phyloP scores from a whole-genome alignment of 2,113 vertebrate genomes.

The Dascyllus trimaculatus region DNA sequence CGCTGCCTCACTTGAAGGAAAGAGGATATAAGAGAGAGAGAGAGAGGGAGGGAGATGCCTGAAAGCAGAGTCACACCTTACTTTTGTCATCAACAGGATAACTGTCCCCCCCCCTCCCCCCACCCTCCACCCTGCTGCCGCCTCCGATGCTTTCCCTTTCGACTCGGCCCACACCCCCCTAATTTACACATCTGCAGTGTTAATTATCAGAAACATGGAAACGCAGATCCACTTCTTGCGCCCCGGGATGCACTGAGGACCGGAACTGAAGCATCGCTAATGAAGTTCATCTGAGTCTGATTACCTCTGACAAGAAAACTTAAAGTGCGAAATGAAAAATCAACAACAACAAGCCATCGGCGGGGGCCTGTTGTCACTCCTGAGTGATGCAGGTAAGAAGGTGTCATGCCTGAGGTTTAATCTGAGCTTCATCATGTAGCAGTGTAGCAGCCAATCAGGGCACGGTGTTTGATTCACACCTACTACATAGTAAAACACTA shows the following conservation, averaged over 20 bases:
- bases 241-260: not conserved
- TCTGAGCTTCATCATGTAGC: too few species aligned
- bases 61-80: conserved; percentile 60
- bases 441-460: too few species aligned
- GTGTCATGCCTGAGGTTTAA: too few species aligned
- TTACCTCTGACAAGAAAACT: too few species aligned
- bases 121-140: not conserved
- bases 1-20: conserved; percentile 91
- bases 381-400: not conserved
- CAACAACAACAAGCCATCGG: too few species aligned
- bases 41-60: conserved; percentile 38
- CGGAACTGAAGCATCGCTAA: not conserved
- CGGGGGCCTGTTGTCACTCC: not conserved
- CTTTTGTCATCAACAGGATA: conserved; percentile 58
- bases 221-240: not conserved
- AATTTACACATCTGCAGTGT: conserved; percentile 28
- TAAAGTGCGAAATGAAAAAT: too few species aligned
- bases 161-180: conserved; percentile 7
- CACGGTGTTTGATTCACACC: too few species aligned
- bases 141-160: conserved; percentile 15
- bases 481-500: too few species aligned
- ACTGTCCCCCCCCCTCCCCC: not conserved
- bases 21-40: conserved; percentile 55
- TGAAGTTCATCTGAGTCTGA: too few species aligned
- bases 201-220: conserved; percentile 37